These are phyloP conservation scores for Thera britannica DNA, from an alignment of 2,888 invertebrate species.

Conservation along the genomic window DNA sequence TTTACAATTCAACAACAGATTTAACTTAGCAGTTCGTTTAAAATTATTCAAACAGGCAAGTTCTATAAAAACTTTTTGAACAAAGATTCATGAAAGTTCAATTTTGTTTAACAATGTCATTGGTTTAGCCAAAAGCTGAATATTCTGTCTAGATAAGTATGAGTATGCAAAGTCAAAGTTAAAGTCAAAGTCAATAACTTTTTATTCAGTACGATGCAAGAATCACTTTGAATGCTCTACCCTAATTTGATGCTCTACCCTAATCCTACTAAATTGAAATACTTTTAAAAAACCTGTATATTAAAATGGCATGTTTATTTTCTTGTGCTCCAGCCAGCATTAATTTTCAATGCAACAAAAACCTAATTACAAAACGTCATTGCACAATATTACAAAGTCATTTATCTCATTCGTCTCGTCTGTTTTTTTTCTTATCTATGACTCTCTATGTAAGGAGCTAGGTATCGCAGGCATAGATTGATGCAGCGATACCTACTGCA, in stretches of 20 bases:
- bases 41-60: too few relatives aligned
- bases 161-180: too few relatives aligned
- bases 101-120: too few relatives aligned
- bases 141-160: too few relatives aligned
- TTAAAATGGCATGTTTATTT: not conserved
- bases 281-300: not conserved
- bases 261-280: not conserved
- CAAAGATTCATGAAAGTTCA: too few relatives aligned
- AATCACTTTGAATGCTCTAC: too few relatives aligned
- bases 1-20: not conserved
- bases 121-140: too few relatives aligned
- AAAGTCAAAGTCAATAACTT: too few relatives aligned
- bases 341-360: slow-evolving; percentile 21
- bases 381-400: slow-evolving; percentile 21
- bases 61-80: too few relatives aligned
- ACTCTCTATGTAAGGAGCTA: slow-evolving; percentile 51
- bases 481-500: slow-evolving; percentile 56
- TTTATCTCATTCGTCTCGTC: slow-evolving; percentile 28
- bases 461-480: slow-evolving; percentile 50
- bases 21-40: too few relatives aligned
- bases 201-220: too few relatives aligned
- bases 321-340: not conserved
- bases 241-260: too few relatives aligned
- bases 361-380: slow-evolving; percentile 14
- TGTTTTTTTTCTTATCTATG: slow-evolving; percentile 41